Evolutionary conservation across 2,797 vertebrate genomes (phyloP), one percentile per base, ranked within the genome.

Genomic region (Enteromius afrohamiltoni): DNA sequence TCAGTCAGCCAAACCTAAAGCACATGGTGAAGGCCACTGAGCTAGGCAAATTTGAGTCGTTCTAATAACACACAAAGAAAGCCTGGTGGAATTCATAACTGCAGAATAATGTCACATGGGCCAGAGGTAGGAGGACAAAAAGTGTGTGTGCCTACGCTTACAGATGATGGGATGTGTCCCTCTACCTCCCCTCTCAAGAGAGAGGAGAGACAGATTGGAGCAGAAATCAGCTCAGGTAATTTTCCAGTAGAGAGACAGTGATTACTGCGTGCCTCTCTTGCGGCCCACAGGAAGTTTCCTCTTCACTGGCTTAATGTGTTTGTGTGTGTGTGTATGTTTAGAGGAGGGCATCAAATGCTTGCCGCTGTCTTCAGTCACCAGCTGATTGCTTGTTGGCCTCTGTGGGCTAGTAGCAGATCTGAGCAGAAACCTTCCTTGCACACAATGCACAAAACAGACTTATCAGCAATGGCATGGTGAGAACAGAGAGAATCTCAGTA

Each of bases 191-290:
- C 87, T 82, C 86, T 67, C 55, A 88, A 92, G 90, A 92, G 88
- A 90, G 85, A 53, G 58, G 79, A 73, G 85, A 92, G 88, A 92
- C 90, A 91, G 90, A 93, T 93, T 93, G 89, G 89, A 87, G 91
- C 89, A 91, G 88, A 91, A 93, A 93, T 94, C 90, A 92, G 89
- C 88, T 89, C 88, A 91, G 91, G 89, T 93, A 91, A 93, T 92
- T 93, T 91, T 90, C 88, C 87, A 71, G 79, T 84, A 89, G 69
- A 88, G 77, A 91, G 91, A 89, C 87, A 87, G 88, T 89, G 89
- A 93, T 93, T 91, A 91, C 86, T 60, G 86, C 40, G 74, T 85
- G 40, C 77, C 64, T 77, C 89, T 87, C 82, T 69, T 78, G 78
- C 47, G 83, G 85, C 85, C 84, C 80, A 87, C 86, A 79, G 84